Evolutionary conservation across 2,888 invertebrate genomes (phyloP).

Genomic region (Seira sanloemensis): DNA sequence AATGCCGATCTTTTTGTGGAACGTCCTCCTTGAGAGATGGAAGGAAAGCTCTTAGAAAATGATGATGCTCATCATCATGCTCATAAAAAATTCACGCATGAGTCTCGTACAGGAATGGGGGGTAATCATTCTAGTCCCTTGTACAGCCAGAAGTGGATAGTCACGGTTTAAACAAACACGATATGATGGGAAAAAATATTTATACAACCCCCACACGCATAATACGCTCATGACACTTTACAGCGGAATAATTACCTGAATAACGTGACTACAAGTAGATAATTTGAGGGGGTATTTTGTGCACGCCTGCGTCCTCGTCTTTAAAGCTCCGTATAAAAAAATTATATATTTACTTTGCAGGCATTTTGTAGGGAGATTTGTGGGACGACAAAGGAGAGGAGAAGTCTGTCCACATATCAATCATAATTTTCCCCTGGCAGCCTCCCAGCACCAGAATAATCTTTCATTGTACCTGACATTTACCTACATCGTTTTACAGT

Average conservation of each 20-base stretch:
- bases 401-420: background rate
- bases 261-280: constrained; percentile 63
- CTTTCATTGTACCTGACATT: too few relatives aligned
- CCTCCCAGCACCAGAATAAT: background rate
- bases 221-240: constrained; percentile 56
- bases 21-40: too few relatives aligned
- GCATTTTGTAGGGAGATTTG: background rate
- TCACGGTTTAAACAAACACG: constrained; percentile 38
- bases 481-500: too few relatives aligned
- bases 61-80: constrained; percentile 41
- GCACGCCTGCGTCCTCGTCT: constrained; percentile 53
- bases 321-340: constrained; percentile 6
- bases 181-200: background rate
- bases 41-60: too few relatives aligned
- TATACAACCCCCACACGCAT: constrained; percentile 30
- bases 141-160: constrained; percentile 33
- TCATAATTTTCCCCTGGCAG: background rate
- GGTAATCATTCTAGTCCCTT: too few relatives aligned
- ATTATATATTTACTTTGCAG: background rate
- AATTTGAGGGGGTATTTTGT: constrained; percentile 57
- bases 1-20: too few relatives aligned
- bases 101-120: too few relatives aligned
- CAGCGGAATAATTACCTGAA: constrained; percentile 62
- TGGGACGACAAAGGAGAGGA: background rate
- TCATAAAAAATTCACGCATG: constrained; percentile 38